These are phyloP conservation scores for Hoplodrina ambigua DNA, from an alignment of 2,888 invertebrate genomes.

Conservation along the genomic window DNA sequence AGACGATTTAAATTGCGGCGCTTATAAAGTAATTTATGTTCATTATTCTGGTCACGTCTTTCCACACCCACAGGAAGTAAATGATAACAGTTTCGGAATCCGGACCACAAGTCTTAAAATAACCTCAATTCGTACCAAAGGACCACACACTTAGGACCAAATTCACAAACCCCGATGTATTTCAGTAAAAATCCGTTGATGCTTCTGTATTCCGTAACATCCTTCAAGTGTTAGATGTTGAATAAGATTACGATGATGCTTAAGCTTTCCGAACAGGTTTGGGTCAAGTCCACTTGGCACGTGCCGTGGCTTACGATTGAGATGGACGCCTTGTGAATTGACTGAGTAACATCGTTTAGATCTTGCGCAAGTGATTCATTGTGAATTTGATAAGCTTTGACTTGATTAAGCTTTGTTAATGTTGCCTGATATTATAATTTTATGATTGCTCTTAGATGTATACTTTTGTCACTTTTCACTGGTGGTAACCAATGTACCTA, in stretches of 20 bases:
- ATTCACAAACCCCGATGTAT: constrained; percentile 1
- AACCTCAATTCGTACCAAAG: constrained; percentile 1
- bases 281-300: constrained; percentile 55
- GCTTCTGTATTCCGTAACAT: constrained; percentile 35
- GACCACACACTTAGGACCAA: constrained; percentile 23
- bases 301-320: constrained; percentile 43
- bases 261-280: constrained; percentile 54
- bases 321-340: constrained; percentile 21
- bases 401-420: neutral
- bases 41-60: neutral
- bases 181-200: constrained; percentile 2
- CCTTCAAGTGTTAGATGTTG: constrained; percentile 43
- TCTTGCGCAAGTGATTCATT: constrained; percentile 30
- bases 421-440: neutral
- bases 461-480: too few relatives aligned
- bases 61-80: neutral
- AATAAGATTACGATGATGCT: constrained; percentile 46
- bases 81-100: neutral
- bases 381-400: neutral
- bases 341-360: neutral
- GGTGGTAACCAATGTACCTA: too few relatives aligned
- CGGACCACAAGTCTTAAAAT: neutral
- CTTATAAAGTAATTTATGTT: constrained; percentile 27
- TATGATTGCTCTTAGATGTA: too few relatives aligned
- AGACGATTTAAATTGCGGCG: constrained; percentile 26